A percentile compares a stretch with the other conserved stretches of the same genome.
Evolutionary conservation across 2,113 vertebrate species (phyloP).

Genomic region (Nipponia nippon): DNA sequence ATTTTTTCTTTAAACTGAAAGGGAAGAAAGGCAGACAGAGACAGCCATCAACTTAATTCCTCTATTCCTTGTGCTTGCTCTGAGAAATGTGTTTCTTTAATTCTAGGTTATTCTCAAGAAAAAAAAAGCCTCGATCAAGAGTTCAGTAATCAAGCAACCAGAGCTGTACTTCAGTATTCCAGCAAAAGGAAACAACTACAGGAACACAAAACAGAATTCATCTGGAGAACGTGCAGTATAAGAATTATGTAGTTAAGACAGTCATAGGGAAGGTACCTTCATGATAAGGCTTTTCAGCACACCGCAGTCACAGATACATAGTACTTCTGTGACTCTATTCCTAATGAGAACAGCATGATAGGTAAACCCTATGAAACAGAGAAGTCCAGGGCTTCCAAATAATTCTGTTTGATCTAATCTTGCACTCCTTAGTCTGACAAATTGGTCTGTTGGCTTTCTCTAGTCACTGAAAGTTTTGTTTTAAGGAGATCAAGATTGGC

Average conservation of each 20-base stretch:
- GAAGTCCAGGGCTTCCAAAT: slow-evolving; percentile 59
- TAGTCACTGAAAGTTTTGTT: not conserved
- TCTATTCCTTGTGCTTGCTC: not conserved
- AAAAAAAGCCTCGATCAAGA: slow-evolving; percentile 55
- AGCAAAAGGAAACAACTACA: slow-evolving; percentile 57
- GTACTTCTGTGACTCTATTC: not conserved
- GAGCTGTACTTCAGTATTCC: slow-evolving; percentile 66
- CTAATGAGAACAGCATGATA: not conserved
- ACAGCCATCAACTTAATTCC: not conserved
- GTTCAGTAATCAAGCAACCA: slow-evolving; percentile 59
- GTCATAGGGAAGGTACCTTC: slow-evolving; percentile 25
- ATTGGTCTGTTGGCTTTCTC: slow-evolving; percentile 20
- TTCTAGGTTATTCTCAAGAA: slow-evolving; percentile 60
- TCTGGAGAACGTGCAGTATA: slow-evolving; percentile 62
- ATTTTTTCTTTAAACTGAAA: not conserved
- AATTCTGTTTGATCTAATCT: slow-evolving; percentile 47
- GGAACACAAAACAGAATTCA: slow-evolving; percentile 55
- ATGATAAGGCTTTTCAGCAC: slow-evolving; percentile 28
- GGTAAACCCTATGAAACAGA: slow-evolving; percentile 28
- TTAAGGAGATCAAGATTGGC: slow-evolving; percentile 24
- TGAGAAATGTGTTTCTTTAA: slow-evolving; percentile 41
- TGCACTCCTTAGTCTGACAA: slow-evolving; percentile 35
- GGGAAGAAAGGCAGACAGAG: not conserved
- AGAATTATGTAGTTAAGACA: slow-evolving; percentile 54
- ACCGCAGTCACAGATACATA: not conserved